Evolutionary conservation across 2,113 vertebrate species (phyloP).

Genomic region (Salminus brasiliensis): DNA sequence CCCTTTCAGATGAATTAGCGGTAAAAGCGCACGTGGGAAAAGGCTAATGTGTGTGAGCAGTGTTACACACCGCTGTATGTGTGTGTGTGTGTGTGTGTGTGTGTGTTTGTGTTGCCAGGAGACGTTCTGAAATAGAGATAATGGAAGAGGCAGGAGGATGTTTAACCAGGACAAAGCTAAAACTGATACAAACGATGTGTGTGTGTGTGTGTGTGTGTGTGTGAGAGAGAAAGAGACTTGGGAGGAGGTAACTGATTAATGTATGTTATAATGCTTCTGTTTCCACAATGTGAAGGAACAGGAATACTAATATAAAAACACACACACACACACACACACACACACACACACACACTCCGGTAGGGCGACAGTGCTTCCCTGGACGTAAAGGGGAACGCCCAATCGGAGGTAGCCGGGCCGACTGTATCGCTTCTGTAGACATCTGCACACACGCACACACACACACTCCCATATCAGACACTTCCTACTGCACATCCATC

Average conservation of each 20-base stretch:
- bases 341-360: neutral
- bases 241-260: constrained; percentile 67
- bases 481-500: neutral
- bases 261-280: constrained; percentile 63
- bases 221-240: too few relatives aligned
- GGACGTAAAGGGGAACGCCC: constrained; percentile 7
- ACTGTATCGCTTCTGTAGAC: neutral
- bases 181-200: constrained; percentile 44
- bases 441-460: neutral
- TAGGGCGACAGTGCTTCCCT: constrained; percentile 33
- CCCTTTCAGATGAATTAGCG: too few relatives aligned
- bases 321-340: constrained; percentile 44
- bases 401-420: neutral
- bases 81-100: neutral
- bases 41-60: too few relatives aligned
- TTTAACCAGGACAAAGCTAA: constrained; percentile 18
- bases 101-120: constrained; percentile 10
- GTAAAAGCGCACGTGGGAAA: too few relatives aligned
- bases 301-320: too few relatives aligned
- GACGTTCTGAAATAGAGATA: constrained; percentile 15
- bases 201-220: constrained; percentile 57
- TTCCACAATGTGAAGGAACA: constrained; percentile 62
- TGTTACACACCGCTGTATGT: neutral
- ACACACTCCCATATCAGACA: neutral
- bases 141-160: neutral